Evolutionary conservation across 2,113 vertebrate genomes (phyloP).

Genomic region (Eulemur rufifrons): DNA sequence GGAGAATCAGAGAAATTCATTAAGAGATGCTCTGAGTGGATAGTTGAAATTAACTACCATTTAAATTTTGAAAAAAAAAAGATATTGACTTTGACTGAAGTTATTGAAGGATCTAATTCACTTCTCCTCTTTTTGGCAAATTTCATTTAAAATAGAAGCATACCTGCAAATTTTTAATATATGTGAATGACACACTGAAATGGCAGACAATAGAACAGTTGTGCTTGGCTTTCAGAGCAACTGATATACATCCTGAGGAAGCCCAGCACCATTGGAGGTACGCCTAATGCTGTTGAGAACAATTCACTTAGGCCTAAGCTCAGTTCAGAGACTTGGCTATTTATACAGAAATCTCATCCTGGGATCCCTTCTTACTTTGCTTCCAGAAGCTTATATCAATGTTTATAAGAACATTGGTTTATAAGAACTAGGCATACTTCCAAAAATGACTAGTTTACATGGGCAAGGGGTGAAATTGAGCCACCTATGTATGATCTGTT

Average conservation of each 20-base stretch:
- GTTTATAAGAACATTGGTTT: background rate
- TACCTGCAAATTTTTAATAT: background rate
- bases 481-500: background rate
- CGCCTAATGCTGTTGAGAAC: background rate
- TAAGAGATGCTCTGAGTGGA: constrained; percentile 15
- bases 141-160: background rate
- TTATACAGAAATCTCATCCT: background rate
- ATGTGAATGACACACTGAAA: background rate
- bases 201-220: background rate
- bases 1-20: constrained; percentile 39
- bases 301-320: background rate
- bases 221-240: background rate
- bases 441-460: background rate
- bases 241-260: background rate
- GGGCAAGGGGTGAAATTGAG: background rate
- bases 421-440: background rate
- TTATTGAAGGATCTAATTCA: constrained; percentile 45
- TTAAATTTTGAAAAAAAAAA: background rate
- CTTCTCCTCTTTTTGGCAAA: background rate
- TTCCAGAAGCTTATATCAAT: constrained; percentile 2
- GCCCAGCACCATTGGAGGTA: background rate
- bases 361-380: background rate
- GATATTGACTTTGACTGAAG: constrained; percentile 1
- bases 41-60: background rate
- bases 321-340: constrained; percentile 40